Evolutionary conservation across 2,888 invertebrate species (phyloP).

Genomic region (Ichneumon xanthorius): DNA sequence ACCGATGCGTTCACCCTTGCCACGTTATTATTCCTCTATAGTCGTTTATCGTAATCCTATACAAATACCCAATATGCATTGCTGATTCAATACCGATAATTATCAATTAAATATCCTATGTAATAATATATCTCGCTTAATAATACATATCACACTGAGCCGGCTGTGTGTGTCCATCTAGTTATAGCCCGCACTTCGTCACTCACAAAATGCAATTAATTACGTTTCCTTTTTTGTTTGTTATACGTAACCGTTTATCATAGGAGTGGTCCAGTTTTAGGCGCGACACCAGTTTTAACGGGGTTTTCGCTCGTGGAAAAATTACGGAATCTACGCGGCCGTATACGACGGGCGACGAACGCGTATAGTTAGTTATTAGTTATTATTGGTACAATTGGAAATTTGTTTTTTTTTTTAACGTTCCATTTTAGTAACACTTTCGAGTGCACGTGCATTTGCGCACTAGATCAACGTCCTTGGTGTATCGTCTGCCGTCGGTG

Average conservation of each 20-base stretch:
- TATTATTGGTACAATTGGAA: constrained; percentile 65
- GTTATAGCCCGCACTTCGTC: constrained; percentile 73
- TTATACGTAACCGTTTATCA: constrained; percentile 44
- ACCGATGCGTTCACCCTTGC: constrained; percentile 24
- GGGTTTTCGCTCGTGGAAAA: constrained; percentile 50
- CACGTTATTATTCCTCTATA: constrained; percentile 31
- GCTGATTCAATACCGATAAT: constrained; percentile 69
- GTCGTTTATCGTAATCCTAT: constrained; percentile 65
- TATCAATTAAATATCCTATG: constrained; percentile 69
- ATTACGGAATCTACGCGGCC: constrained; percentile 52
- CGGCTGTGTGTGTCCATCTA: constrained; percentile 81
- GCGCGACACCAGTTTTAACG: constrained; percentile 64
- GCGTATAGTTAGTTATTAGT: constrained; percentile 56
- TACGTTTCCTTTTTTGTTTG: constrained; percentile 15
- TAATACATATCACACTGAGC: constrained; percentile 84
- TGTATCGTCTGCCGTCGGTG: constrained; percentile 96
- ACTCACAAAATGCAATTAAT: constrained; percentile 66
- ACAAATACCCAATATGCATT: constrained; percentile 72
- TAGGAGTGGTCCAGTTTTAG: constrained; percentile 66
- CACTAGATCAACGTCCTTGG: constrained; percentile 98
- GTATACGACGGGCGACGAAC: constrained; percentile 65
- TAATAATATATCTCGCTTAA: constrained; percentile 76
- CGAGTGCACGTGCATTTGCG: constrained; percentile 98
- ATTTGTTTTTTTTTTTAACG: constrained; percentile 41
- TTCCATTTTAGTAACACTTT: constrained; percentile 90